phyloP scores from a whole-genome alignment of 53 echinoderm and acorn worm genomes.

The Astropecten irregularis region DNA sequence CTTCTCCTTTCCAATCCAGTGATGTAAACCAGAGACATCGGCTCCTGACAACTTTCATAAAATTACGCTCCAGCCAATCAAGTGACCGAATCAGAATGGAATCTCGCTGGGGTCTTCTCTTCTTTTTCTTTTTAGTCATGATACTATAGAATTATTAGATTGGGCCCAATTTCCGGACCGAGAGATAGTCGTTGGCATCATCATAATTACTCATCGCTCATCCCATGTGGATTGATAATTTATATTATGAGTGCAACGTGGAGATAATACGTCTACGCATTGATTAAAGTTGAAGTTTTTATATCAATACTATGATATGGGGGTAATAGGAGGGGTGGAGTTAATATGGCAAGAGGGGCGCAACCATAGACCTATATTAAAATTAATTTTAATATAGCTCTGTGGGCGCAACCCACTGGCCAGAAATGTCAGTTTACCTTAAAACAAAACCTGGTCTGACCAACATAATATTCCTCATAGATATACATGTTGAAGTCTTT shows the following conservation, averaged over 20 bases:
- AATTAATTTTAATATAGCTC: background rate
- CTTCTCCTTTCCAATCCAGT: background rate
- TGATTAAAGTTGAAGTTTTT: background rate
- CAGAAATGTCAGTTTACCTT: too few species aligned
- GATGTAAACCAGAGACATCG: background rate
- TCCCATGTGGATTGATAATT: too few species aligned
- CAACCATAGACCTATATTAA: background rate
- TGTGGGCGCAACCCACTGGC: too few species aligned
- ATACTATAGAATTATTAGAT: constrained; percentile 20
- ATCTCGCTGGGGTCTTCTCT: too few species aligned
- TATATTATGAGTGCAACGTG: background rate
- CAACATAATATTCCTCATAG: too few species aligned
- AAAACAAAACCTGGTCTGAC: too few species aligned
- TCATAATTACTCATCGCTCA: background rate
- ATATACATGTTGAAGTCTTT: too few species aligned
- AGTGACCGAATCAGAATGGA: background rate
- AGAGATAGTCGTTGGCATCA: background rate
- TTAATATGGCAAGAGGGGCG: background rate
- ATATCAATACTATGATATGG: background rate
- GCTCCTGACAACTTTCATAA: background rate
- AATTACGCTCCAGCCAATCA: background rate
- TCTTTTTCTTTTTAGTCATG: too few species aligned
- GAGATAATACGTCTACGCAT: background rate
- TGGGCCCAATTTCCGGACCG: background rate
- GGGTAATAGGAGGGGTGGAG: background rate